Evolutionary conservation across 2,888 invertebrate species (phyloP).

Genomic region (Lysandra coridon): DNA sequence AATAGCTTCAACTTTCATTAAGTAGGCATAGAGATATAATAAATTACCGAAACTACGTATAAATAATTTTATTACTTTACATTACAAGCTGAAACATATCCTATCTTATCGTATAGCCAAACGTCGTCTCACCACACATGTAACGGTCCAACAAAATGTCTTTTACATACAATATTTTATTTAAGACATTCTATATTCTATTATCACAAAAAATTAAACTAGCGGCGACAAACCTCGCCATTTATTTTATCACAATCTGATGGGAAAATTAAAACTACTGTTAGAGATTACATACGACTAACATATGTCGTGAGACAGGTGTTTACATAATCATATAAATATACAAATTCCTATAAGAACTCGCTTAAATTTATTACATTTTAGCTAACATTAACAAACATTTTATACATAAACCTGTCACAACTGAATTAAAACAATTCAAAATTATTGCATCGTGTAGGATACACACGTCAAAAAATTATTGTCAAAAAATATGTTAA

Average conservation of each 20-base stretch:
- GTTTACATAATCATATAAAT: constrained; percentile 46
- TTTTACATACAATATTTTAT: constrained; percentile 59
- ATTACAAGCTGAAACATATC: constrained; percentile 56
- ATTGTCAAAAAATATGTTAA: constrained; percentile 34
- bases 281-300: constrained; percentile 58
- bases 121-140: constrained; percentile 81
- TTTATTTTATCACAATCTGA: constrained; percentile 67
- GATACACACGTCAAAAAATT: constrained; percentile 20
- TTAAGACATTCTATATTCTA: constrained; percentile 65
- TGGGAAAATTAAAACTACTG: constrained; percentile 71
- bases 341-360: constrained; percentile 32
- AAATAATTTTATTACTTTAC: constrained; percentile 22
- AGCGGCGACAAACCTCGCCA: constrained; percentile 67
- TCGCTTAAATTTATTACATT: constrained; percentile 35
- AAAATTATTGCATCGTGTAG: constrained; percentile 21
- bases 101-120: constrained; percentile 62
- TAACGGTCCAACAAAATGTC: constrained; percentile 66
- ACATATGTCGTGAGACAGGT: constrained; percentile 79
- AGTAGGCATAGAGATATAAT: constrained; percentile 32
- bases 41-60: constrained; percentile 26
- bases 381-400: constrained; percentile 32
- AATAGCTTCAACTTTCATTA: constrained; percentile 56
- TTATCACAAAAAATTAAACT: constrained; percentile 77
- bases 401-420: constrained; percentile 50
- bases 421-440: constrained; percentile 44